Evolutionary conservation across 2,888 invertebrate genomes (phyloP).

Genomic region (Tenthredo notha): DNA sequence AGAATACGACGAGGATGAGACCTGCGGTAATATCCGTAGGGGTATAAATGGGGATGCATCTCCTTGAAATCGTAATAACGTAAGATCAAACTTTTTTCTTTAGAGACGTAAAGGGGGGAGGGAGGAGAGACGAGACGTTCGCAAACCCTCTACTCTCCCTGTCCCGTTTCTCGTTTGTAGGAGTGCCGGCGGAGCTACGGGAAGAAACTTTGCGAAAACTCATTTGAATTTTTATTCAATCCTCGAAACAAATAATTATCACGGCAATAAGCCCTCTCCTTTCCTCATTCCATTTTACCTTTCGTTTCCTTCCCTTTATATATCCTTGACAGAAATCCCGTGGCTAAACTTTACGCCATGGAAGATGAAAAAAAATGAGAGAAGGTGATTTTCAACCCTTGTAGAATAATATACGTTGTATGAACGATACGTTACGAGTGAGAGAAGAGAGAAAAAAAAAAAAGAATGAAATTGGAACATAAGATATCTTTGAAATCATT

Average conservation of each 20-base stretch:
- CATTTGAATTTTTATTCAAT: constrained; percentile 75
- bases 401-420: too few relatives aligned
- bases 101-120: constrained; percentile 37
- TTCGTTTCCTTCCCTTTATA: not conserved
- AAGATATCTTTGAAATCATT: too few relatives aligned
- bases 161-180: constrained; percentile 26
- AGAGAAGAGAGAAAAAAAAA: too few relatives aligned
- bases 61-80: constrained; percentile 73
- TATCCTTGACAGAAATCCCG: not conserved
- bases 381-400: too few relatives aligned
- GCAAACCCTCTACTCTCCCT: too few relatives aligned
- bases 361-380: too few relatives aligned
- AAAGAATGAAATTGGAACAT: too few relatives aligned
- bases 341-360: not conserved
- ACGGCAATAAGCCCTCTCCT: constrained; percentile 66
- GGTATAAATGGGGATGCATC: constrained; percentile 65
- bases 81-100: constrained; percentile 74
- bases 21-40: constrained; percentile 65
- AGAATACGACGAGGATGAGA: not conserved
- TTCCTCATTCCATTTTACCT: not conserved
- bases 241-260: constrained; percentile 75
- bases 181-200: not conserved
- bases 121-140: constrained; percentile 30
- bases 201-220: constrained; percentile 64
- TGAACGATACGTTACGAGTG: too few relatives aligned